Evolutionary conservation across 2,797 vertebrate species (phyloP).

Genomic region (Mycteria americana): DNA sequence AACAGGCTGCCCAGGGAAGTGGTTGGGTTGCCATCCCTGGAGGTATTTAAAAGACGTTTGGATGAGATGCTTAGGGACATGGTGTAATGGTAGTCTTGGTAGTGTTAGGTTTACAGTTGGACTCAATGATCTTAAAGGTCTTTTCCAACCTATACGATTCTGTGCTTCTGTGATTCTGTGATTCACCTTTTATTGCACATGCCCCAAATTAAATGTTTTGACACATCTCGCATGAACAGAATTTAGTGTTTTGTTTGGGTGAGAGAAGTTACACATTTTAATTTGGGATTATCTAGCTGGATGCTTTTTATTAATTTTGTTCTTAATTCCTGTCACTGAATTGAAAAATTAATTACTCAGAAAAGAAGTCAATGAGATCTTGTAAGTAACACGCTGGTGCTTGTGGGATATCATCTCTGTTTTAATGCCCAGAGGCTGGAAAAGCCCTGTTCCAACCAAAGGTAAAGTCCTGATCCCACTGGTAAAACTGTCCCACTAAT

Average conservation of each 20-base stretch:
- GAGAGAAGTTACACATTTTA: not conserved
- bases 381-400: not conserved
- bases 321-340: not conserved
- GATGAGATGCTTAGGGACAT: too few relatives aligned
- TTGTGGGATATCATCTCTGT: not conserved
- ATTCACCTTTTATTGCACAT: not conserved
- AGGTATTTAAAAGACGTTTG: too few relatives aligned
- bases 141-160: too few relatives aligned
- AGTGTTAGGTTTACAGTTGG: too few relatives aligned
- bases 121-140: too few relatives aligned
- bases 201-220: not conserved
- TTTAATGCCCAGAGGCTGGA: not conserved
- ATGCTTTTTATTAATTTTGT: not conserved
- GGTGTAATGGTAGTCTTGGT: too few relatives aligned
- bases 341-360: conserved; percentile 2
- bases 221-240: not conserved
- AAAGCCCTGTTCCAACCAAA: not conserved
- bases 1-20: too few relatives aligned
- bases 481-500: not conserved
- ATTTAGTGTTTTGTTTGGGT: not conserved
- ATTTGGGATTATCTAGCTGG: not conserved
- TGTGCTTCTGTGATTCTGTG: too few relatives aligned
- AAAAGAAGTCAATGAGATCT: not conserved
- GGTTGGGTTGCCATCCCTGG: too few relatives aligned
- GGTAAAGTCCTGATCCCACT: not conserved